These are phyloP conservation scores for Drosophila fuyamai DNA, from an alignment of 1,140 invertebrate genomes.

Conservation along the genomic window DNA sequence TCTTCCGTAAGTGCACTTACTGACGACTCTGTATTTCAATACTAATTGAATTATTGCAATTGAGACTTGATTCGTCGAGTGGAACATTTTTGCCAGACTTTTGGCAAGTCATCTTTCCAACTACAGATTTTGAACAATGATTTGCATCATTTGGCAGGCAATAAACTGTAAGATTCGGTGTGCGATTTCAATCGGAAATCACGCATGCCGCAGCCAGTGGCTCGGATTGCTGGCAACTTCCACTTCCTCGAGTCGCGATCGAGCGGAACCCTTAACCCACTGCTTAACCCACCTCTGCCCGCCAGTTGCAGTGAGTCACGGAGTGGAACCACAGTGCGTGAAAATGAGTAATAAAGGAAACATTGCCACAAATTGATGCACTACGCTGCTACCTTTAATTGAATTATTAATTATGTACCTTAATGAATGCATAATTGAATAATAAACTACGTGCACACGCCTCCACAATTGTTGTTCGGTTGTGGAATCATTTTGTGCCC, in stretches of 20 bases:
- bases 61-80: conserved; percentile 24
- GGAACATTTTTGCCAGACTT: conserved; percentile 19
- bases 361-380: conserved; percentile 63
- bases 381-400: conserved; percentile 68
- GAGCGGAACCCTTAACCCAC: conserved; percentile 31
- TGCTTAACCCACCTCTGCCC: conserved; percentile 1
- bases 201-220: conserved; percentile 38
- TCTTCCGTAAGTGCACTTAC: conserved; percentile 1
- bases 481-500: conserved; percentile 19
- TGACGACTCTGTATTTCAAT: background rate
- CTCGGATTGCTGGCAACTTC: conserved; percentile 35
- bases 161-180: conserved; percentile 46
- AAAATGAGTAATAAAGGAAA: conserved; percentile 60
- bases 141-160: conserved; percentile 54
- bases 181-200: conserved; percentile 49
- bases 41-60: conserved; percentile 42
- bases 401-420: conserved; percentile 80
- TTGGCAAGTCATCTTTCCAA: conserved; percentile 33
- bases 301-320: conserved; percentile 7
- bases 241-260: conserved; percentile 46
- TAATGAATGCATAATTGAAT: conserved; percentile 81
- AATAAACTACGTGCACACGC: conserved; percentile 67
- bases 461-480: conserved; percentile 38
- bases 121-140: conserved; percentile 43
- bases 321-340: conserved; percentile 35